A percentile compares a stretch with the other conserved stretches of the same genome.
Conservation (phyloP, 2,888 invertebrate genomes). For the Siphlonurus alternatus region DNA sequence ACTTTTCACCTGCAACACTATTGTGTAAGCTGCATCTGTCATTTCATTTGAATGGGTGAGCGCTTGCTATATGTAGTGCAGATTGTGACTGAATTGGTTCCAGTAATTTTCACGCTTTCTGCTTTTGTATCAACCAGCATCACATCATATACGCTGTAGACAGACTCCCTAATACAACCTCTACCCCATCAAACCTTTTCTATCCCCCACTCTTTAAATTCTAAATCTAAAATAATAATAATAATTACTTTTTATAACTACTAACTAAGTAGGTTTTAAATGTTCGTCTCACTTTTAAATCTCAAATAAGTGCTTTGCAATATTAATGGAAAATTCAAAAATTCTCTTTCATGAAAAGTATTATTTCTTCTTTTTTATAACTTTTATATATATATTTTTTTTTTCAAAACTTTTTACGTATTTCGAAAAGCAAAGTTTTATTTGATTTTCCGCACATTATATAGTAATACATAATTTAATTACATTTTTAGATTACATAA, state of each 20-base stretch:
- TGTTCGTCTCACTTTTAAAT: background rate
- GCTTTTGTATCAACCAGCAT: background rate
- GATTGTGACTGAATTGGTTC: background rate
- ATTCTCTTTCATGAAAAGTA: too few relatives aligned
- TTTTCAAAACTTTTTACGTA: too few relatives aligned
- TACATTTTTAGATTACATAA: too few relatives aligned
- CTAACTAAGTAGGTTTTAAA: background rate
- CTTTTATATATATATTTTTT: too few relatives aligned
- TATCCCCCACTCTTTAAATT: background rate
- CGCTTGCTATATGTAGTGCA: background rate
- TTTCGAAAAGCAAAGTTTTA: too few relatives aligned
- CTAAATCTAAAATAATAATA: background rate
- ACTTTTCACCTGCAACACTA: background rate
- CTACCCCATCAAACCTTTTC: background rate
- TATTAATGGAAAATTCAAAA: too few relatives aligned
- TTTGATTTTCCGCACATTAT: too few relatives aligned
- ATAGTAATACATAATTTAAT: too few relatives aligned
- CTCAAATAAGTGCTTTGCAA: too few relatives aligned
- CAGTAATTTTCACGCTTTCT: background rate
- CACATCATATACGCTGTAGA: background rate
- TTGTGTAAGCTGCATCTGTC: background rate
- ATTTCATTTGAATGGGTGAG: background rate
- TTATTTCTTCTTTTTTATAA: too few relatives aligned
- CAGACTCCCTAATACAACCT: background rate
- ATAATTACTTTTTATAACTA: background rate